These are phyloP conservation scores for Cacatua alba DNA, from an alignment of 2,113 vertebrate species.

Conservation along the genomic window DNA sequence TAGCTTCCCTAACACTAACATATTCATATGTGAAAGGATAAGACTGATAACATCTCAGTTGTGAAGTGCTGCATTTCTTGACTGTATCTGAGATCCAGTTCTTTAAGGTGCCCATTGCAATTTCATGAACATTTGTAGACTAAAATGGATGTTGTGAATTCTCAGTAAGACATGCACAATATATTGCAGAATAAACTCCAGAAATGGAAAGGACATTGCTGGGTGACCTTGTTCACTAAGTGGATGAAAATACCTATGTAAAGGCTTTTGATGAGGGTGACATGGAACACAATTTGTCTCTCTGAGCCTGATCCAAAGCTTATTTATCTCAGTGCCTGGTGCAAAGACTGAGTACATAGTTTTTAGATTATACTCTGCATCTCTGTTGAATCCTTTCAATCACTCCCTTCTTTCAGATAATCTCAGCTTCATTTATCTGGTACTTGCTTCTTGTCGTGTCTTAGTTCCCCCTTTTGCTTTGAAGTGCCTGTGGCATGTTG, in stretches of 20 bases:
- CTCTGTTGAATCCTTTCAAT: not conserved
- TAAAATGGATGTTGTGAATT: not conserved
- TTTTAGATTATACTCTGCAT: not conserved
- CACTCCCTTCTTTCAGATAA: not conserved
- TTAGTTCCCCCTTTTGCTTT: not conserved
- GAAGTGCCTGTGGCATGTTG: not conserved
- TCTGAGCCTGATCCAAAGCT: not conserved
- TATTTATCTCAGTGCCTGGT: not conserved
- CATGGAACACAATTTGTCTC: not conserved
- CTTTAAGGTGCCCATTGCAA: not conserved
- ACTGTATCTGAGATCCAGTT: not conserved
- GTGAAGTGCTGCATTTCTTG: not conserved
- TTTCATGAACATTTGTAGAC: not conserved
- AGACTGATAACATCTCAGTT: rapidly evolving
- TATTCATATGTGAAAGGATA: not conserved
- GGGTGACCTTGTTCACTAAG: not conserved
- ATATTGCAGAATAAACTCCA: not conserved
- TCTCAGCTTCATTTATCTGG: not conserved
- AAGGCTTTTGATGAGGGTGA: not conserved
- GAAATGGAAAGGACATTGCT: not conserved
- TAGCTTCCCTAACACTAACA: not conserved
- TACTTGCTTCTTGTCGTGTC: not conserved
- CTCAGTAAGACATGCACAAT: not conserved
- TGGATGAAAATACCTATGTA: not conserved
- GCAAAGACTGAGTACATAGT: not conserved